Evolutionary conservation across 2,113 vertebrate genomes (phyloP).

Genomic region (Alexandromys fortis): DNA sequence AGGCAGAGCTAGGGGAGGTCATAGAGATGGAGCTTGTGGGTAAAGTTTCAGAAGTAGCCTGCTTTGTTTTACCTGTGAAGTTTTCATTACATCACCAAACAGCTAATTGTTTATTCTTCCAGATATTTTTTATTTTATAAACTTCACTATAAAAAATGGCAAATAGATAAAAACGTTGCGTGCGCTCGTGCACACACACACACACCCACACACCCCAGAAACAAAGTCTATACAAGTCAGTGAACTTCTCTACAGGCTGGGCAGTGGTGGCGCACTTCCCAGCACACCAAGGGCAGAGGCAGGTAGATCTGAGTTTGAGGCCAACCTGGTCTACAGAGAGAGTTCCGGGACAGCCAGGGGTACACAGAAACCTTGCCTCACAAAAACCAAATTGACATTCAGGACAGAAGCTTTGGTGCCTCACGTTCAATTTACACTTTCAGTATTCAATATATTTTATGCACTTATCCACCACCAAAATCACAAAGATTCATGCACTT

Average conservation of each 20-base stretch:
- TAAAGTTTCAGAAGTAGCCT: neutral
- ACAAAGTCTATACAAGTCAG: neutral
- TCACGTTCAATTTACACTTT: neutral
- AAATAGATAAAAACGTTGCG: neutral
- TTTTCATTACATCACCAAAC: constrained; percentile 28
- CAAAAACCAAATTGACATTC: neutral
- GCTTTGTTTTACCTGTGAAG: neutral
- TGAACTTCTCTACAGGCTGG: neutral
- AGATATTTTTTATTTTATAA: neutral
- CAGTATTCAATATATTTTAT: neutral
- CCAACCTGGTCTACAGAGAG: neutral
- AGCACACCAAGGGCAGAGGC: neutral
- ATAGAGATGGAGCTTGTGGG: too few relatives aligned
- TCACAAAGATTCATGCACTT: neutral
- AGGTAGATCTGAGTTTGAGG: neutral
- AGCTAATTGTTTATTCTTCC: constrained; percentile 38
- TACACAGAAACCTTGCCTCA: neutral
- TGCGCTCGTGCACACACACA: accelerated
- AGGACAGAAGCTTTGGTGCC: neutral
- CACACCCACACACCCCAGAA: neutral
- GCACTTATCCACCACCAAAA: neutral
- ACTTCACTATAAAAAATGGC: neutral
- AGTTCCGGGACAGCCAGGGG: neutral
- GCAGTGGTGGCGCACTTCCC: neutral
- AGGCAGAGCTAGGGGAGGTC: neutral